Base-by-base conservation (phyloP, 2,113 vertebrate species). In the Amazona guildingii region DNA sequence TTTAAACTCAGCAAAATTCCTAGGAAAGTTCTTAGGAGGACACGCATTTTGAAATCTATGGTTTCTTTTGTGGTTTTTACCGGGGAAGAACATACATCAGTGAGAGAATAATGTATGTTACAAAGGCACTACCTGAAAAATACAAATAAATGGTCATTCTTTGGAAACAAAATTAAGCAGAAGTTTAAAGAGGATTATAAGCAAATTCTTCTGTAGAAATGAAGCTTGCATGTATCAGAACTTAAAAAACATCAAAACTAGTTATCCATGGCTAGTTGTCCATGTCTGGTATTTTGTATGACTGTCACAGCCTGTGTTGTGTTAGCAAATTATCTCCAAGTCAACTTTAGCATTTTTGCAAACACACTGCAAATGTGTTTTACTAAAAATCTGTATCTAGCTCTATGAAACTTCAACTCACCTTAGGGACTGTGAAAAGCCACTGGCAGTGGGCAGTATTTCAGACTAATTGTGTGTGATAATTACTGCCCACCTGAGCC, bases 1-100 rank as follows among this genome's bases (percentile, higher is more conserved):
- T 88, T 83, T 83, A 88, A 86, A 23, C 68, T 94, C 90, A 95
- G 93, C 82, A 96, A 79, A 94, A 86, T 89, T 86, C 64, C 61
- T 66, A 61, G 29, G 33, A 44, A 92, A 91, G 75, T n/a, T 49
- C 57, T 93, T 68, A 59, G 77, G 78, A 93, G 63, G 66, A 80
- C 37, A 35, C 17, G 17, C 28, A 59, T 92, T 90, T 79, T 69
- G 77, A 88, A 92, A 85, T 51, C 48, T 54, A 11, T 2, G 6
- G 48, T 82, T 89, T 90, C 62, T 63, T 90, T 74, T 37, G 13
- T 44, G 78, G 11, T 72, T 93, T 92, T 95, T 63, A 29, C 43
- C 27, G 57, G 15, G 46, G 23, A 87, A 17, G 46, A n/a, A 81
- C 44, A 69, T 55, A 74, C 12, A 55, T 21, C 48, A 85, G 29